Evolutionary conservation across 2,797 vertebrate genomes (phyloP), one percentile per base, ranked within the genome.

Genomic region (Hippopotamyrus pictus): DNA sequence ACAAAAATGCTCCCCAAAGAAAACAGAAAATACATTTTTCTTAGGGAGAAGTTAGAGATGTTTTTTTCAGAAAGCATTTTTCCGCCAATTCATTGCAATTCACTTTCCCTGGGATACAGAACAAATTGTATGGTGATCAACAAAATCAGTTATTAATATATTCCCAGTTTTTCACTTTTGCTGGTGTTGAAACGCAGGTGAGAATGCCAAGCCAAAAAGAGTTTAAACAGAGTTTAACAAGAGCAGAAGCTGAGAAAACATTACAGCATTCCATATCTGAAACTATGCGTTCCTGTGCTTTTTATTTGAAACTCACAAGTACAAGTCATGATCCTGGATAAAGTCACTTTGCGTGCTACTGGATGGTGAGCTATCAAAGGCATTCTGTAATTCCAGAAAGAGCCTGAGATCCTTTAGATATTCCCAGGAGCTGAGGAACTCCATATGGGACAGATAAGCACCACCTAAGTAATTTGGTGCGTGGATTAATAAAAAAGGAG

Each of bases 391-490:
- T 50, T 84, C 84, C 48, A 54, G 57, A 33, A 89, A 76, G 33
- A 86, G 12, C 25, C 84, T 25, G 33, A 87, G 82, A 87, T 87
- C 50, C 85, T 89, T 82, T 25, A 82, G 65, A 89, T 89, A 87
- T 76, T 87, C 65, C n/a, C 33, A 48, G 65, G 14, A 89, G 46
- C 48, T 29, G 51, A 89, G 46, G 41, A 87, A 53, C 48, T 89
- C 83, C 83, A 87, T 73, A 73, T 86, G 89, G 44, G 17, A 17
- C 12, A 53, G 82, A 89, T 33, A 86, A 51, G 83, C n/a, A 46
- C 12, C 22, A 65, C 25, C 22, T 89, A 65, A 44, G 89, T 50
- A 22, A 86, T 84, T 84, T 62, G 5, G 88, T 29, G 33, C 54
- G 12, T 82, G 25, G n/a, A 57, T 59, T 50, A 89, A 62, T 89